A percentile compares a stretch with the other conserved stretches of the same genome.
These are phyloP conservation scores for Saimiri boliviensis DNA, from an alignment of 2,113 vertebrate species.

Conservation along the genomic window DNA sequence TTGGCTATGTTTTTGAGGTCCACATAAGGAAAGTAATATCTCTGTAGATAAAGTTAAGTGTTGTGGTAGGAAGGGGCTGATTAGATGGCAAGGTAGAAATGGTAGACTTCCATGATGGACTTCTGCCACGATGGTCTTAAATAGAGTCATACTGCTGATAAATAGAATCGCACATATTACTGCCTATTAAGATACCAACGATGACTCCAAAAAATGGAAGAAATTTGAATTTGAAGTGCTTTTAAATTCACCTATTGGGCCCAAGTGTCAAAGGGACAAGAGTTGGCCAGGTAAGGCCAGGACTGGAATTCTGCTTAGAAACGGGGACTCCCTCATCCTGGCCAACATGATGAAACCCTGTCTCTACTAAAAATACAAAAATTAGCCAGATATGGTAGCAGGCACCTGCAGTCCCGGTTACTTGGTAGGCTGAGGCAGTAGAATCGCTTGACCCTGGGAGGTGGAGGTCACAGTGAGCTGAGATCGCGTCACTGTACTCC, in stretches of 20 bases:
- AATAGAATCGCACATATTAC: not conserved
- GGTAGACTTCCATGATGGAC: not conserved
- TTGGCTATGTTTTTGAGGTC: not conserved
- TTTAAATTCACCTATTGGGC: not conserved
- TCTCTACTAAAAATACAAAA: no score
- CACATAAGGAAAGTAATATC: not conserved
- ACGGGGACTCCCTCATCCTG: not conserved
- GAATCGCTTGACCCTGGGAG: no score
- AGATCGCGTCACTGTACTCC: no score
- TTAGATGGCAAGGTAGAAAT: not conserved
- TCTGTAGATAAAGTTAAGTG: not conserved
- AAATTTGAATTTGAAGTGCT: not conserved
- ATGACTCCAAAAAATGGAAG: not conserved
- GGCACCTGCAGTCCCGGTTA: no score
- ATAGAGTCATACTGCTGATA: not conserved
- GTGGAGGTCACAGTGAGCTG: no score
- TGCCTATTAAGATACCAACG: not conserved
- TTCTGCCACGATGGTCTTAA: not conserved
- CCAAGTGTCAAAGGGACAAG: not conserved
- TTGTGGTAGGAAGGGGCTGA: not conserved
- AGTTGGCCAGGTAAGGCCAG: not conserved
- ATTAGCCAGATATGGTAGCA: no score
- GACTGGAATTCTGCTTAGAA: not conserved
- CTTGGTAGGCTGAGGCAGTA: no score
- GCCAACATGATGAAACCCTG: no score